These are phyloP conservation scores for Protomyctophum bolini DNA, from an alignment of 2,113 vertebrate species.

Conservation along the genomic window DNA sequence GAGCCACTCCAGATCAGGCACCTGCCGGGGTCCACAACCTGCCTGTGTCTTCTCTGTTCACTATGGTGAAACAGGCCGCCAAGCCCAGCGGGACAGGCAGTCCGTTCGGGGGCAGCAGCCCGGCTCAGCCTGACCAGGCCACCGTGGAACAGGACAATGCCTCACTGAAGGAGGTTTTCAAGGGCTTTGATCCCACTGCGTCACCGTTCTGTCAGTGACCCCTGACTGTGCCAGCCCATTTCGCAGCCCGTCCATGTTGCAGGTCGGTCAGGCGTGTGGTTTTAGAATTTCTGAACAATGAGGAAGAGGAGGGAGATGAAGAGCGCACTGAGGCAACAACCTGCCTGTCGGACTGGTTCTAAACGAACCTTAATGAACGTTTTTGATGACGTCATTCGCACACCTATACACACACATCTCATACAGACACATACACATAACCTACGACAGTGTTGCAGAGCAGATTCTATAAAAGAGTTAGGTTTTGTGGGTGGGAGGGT, in stretches of 20 bases:
- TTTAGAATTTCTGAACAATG: slow-evolving; percentile 44
- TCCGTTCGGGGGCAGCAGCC: slow-evolving; percentile 89
- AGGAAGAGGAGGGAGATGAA: slow-evolving; percentile 6
- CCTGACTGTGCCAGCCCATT: neutral
- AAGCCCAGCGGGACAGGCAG: slow-evolving; percentile 83
- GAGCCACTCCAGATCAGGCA: slow-evolving; percentile 46
- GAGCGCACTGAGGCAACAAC: slow-evolving; percentile 32
- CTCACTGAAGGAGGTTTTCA: slow-evolving; percentile 95
- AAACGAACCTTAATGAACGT: neutral
- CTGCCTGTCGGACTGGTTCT: slow-evolving; percentile 18
- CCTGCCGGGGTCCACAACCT: slow-evolving; percentile 86
- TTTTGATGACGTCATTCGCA: neutral
- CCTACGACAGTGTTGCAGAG: slow-evolving; percentile 59
- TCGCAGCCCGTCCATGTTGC: neutral
- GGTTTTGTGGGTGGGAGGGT: slow-evolving; percentile 34
- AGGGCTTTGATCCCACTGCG: slow-evolving; percentile 95
- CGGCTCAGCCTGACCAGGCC: slow-evolving; percentile 74
- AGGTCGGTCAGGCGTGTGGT: neutral
- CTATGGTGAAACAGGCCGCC: slow-evolving; percentile 82
- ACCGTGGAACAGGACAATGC: slow-evolving; percentile 85
- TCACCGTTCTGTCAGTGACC: slow-evolving; percentile 94
- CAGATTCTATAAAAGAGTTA: slow-evolving; percentile 57
- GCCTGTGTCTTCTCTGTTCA: slow-evolving; percentile 86
- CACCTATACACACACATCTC: neutral
- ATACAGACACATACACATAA: slow-evolving; percentile 8